Evolutionary conservation across 2,888 invertebrate genomes (phyloP), one percentile per base, ranked within the genome.

Genomic region (Smittia sp.): DNA sequence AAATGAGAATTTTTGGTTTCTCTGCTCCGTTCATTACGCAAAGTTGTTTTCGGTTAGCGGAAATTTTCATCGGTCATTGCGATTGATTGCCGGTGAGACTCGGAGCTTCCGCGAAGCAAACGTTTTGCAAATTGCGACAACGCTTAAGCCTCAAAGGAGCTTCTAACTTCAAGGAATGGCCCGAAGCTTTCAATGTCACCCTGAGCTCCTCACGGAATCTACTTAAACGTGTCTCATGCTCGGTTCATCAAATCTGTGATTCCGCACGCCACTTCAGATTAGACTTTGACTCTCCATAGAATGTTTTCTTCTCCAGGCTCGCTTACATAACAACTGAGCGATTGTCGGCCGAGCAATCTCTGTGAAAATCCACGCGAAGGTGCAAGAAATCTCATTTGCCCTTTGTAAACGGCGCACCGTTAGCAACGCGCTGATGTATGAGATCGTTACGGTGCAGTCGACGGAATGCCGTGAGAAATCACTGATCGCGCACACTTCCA

Each of bases 381-480:
- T 67, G 65, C 27, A 65, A 67, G 27, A 67, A 67, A 67, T 67
- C 66, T 22, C 66, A 32, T 38, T 38, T 67, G 39, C 38, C 66
- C 38, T 67, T 67, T 67, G 39, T 18, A 39, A 18, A 39, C 22
- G 24, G 39, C 39, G 38, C 15, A 24, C 66, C 38, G 66, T 15
- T 39, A 7, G 15, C 15, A 39, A 39, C 39, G 15, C 15, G 32
- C 32, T 18, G 25, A 66, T 32, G 20, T 18, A 66, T 32, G 66
- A 32, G 66, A 66, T 1, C 18, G 1, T 39, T 67, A 67, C 18
- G 13, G 39, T 67, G 66, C 66, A 67, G 66, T 18, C 18, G 38
- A 18, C 39, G 38, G n/a, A 7, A 20, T 11, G 20, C 15, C 32
- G 39, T 67, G 66, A 11, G 39, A 38, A 67, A 67, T 32, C 39